Evolutionary conservation across 2,113 vertebrate species (phyloP).

Genomic region (Scomber japonicus): DNA sequence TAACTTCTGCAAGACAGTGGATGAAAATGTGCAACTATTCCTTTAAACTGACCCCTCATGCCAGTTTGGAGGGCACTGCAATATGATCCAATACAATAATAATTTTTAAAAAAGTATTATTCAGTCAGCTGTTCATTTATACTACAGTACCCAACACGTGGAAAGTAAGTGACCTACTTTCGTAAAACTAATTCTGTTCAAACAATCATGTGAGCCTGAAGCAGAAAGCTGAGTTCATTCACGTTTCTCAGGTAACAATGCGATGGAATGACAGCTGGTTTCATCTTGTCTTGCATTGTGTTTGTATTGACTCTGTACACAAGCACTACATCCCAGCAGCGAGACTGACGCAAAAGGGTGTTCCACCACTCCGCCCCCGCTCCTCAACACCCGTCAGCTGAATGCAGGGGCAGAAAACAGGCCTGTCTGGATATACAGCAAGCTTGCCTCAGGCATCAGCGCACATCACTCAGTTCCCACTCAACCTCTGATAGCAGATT

Average conservation of each 20-base stretch:
- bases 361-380: background rate
- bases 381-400: slow-evolving; percentile 20
- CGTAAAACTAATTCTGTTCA: background rate
- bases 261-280: background rate
- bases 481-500: background rate
- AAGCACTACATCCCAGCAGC: background rate
- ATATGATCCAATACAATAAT: too few relatives aligned
- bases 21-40: too few relatives aligned
- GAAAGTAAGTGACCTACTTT: background rate
- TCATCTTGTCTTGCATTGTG: background rate
- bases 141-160: background rate
- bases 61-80: too few relatives aligned
- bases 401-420: slow-evolving; percentile 35
- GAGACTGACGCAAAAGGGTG: slow-evolving; percentile 32
- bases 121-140: too few relatives aligned
- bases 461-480: background rate
- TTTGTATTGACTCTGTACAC: background rate
- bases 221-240: background rate
- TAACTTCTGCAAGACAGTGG: too few relatives aligned
- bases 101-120: too few relatives aligned
- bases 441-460: slow-evolving; percentile 11
- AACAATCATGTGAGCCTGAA: background rate
- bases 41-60: too few relatives aligned
- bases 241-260: background rate
- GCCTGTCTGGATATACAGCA: slow-evolving; percentile 10